These are phyloP conservation scores for Oenanthe melanoleuca DNA, from an alignment of 2,113 vertebrate species.

Conservation along the genomic window DNA sequence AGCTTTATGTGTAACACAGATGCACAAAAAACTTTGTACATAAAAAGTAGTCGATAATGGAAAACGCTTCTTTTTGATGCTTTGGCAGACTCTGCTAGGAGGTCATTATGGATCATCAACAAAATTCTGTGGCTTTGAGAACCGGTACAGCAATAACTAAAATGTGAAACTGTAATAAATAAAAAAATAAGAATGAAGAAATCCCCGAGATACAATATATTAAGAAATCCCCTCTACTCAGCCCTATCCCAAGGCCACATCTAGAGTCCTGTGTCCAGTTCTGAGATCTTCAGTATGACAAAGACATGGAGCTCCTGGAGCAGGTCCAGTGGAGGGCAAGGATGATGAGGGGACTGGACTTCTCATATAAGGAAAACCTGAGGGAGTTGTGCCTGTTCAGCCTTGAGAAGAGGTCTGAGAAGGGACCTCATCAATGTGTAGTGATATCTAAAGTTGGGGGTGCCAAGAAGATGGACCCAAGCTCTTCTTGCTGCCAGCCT, in stretches of 20 bases:
- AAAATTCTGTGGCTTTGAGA: neutral
- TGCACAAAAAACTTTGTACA: neutral
- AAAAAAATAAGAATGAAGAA: neutral
- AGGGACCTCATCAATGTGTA: neutral
- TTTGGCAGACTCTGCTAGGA: neutral
- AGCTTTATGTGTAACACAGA: neutral
- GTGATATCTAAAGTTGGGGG: neutral
- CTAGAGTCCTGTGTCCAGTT: neutral
- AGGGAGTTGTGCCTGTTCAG: neutral
- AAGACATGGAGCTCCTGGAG: neutral
- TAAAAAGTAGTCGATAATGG: neutral
- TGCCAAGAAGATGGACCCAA: neutral
- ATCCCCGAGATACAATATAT: accelerated
- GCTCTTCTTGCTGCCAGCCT: too few species aligned
- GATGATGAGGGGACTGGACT: neutral
- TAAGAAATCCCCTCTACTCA: neutral
- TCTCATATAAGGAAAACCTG: neutral
- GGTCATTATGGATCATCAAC: neutral
- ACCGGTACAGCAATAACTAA: neutral
- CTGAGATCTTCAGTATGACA: neutral
- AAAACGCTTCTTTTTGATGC: neutral
- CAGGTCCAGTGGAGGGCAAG: neutral
- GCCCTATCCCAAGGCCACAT: neutral
- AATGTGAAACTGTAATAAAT: neutral
- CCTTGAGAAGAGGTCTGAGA: neutral